Percentiles rank a stretch among this genome's conserved stretches.
phyloP scores from a whole-genome alignment of 2,113 vertebrate species.

The Neoarius graeffei region DNA sequence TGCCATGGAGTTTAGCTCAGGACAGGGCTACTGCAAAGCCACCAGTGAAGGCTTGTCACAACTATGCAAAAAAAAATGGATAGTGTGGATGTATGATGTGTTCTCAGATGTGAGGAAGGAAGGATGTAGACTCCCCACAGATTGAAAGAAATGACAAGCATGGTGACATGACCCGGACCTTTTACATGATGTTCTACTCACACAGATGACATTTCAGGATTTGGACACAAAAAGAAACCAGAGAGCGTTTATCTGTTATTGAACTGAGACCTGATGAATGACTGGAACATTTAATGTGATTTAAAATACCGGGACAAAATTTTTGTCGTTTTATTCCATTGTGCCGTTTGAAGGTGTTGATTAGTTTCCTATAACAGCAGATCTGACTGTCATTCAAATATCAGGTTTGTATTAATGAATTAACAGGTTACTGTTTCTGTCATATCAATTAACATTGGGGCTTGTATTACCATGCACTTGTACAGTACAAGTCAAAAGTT shows the following conservation, averaged over 20 bases:
- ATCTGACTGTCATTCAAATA: background rate
- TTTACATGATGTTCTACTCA: background rate
- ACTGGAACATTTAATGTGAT: background rate
- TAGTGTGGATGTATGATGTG: background rate
- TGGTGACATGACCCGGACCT: background rate
- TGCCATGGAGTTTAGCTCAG: background rate
- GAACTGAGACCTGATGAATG: background rate
- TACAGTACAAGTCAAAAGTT: too few relatives aligned
- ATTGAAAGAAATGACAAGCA: background rate
- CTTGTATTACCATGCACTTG: too few relatives aligned
- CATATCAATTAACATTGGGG: background rate
- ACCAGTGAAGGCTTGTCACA: background rate
- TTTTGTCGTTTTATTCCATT: too few relatives aligned
- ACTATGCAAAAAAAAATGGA: background rate
- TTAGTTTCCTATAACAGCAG: background rate
- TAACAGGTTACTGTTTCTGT: background rate
- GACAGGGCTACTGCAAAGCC: background rate
- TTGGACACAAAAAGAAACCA: background rate
- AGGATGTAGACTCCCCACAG: background rate
- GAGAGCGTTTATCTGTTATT: background rate
- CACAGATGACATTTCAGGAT: background rate
- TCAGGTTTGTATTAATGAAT: background rate
- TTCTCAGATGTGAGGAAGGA: slow-evolving; percentile 5
- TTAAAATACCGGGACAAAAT: background rate
- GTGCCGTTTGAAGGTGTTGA: background rate